Evolutionary conservation across 2,797 vertebrate genomes (phyloP).

Genomic region (Sebastolobus alascanus): DNA sequence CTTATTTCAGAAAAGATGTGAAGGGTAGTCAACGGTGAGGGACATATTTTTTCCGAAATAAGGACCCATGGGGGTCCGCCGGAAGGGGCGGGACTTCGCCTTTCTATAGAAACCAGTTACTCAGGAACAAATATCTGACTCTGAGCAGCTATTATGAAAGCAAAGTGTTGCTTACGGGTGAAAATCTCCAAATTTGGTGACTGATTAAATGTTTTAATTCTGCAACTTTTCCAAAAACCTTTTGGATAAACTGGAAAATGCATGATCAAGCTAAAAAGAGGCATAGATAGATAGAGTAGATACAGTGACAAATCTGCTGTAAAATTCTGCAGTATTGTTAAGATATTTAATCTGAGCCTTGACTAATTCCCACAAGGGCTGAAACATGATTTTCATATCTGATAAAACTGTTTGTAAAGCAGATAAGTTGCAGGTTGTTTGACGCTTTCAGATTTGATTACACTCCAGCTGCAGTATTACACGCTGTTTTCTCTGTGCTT

Average conservation of each 20-base stretch:
- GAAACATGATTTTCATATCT: slow-evolving; percentile 7
- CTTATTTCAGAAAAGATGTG: too few relatives aligned
- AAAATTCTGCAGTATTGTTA: slow-evolving; percentile 9
- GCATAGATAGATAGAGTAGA: background rate
- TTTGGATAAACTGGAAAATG: slow-evolving; percentile 3
- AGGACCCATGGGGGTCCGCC: too few relatives aligned
- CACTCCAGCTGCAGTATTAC: background rate
- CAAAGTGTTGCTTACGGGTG: background rate
- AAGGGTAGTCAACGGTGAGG: too few relatives aligned
- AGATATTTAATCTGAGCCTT: background rate
- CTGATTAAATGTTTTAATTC: background rate
- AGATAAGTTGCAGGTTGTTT: background rate
- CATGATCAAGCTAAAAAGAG: background rate
- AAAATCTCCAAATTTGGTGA: background rate
- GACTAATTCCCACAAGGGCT: background rate
- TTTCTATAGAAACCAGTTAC: slow-evolving; percentile 2
- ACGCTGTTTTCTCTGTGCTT: slow-evolving; percentile 20
- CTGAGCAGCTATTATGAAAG: slow-evolving; percentile 9
- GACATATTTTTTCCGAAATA: too few relatives aligned
- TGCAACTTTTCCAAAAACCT: background rate
- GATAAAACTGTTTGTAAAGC: slow-evolving; percentile 10
- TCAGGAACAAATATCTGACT: slow-evolving; percentile 37
- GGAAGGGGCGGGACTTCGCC: too few relatives aligned
- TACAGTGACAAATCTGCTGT: background rate
- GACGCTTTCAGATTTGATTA: background rate